Conservation (phyloP, 2,797 vertebrate genomes). For the Morus bassanus region DNA sequence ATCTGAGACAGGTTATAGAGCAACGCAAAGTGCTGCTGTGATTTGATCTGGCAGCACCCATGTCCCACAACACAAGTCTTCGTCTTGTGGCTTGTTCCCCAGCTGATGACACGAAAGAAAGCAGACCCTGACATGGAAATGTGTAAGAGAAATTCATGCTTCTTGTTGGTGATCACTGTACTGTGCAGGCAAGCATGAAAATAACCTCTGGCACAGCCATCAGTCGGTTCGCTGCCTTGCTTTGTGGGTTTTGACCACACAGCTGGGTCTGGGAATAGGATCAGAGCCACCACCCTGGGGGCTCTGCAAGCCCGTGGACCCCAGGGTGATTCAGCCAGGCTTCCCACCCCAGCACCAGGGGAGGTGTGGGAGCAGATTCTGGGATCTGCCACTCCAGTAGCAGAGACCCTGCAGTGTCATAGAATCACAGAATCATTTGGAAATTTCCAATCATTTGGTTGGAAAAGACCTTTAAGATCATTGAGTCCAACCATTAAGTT, state of each 20-base stretch:
- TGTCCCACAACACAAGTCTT: neutral
- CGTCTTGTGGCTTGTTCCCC: neutral
- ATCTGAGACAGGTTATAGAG: neutral
- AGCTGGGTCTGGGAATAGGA: no score
- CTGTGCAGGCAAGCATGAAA: neutral
- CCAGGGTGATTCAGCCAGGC: neutral
- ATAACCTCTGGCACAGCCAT: neutral
- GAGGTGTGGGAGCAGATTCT: neutral
- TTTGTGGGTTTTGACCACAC: neutral
- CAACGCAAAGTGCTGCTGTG: neutral
- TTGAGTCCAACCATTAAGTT: neutral
- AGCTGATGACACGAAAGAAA: neutral
- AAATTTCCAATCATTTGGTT: neutral
- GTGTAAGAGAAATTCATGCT: neutral
- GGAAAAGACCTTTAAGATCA: neutral
- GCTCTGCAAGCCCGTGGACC: neutral
- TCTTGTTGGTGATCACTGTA: no score
- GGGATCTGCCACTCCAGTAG: neutral
- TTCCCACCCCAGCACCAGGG: neutral
- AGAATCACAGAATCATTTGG: neutral
- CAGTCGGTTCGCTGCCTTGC: neutral
- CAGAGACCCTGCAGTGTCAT: rapidly evolving
- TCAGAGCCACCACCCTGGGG: no score
- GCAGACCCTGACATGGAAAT: neutral
- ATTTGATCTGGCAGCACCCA: neutral